phyloP scores from a whole-genome alignment of 2,113 vertebrate species.

The Cyphomyrus discorhynchus region DNA sequence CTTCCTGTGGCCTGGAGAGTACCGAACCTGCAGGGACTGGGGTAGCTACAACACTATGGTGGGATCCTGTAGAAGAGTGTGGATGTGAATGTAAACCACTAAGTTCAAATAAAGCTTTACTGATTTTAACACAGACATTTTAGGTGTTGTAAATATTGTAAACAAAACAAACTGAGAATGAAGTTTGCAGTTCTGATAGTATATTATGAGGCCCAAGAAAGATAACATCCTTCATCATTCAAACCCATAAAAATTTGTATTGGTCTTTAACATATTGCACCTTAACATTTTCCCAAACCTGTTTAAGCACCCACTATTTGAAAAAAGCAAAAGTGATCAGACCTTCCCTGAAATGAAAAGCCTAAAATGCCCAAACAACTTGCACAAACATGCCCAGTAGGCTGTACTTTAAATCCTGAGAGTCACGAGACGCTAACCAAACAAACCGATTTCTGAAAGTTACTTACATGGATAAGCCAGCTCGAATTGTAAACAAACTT shows the following conservation, averaged over 20 bases:
- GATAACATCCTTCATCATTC: neutral
- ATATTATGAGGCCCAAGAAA: neutral
- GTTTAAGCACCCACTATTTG: neutral
- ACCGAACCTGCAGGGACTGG: slow-evolving; percentile 60
- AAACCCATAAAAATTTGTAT: neutral
- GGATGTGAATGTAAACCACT: slow-evolving; percentile 17
- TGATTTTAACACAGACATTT: neutral
- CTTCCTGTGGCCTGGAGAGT: slow-evolving; percentile 59
- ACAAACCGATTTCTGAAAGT: no score
- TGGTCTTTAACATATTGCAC: neutral
- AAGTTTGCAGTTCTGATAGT: no score
- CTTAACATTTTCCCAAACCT: neutral
- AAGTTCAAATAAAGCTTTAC: slow-evolving; percentile 5
- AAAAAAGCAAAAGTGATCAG: neutral
- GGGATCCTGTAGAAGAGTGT: slow-evolving; percentile 64
- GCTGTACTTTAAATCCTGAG: no score
- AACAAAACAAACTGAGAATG: neutral
- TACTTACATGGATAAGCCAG: no score
- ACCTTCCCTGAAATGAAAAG: no score
- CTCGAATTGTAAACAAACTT: no score
- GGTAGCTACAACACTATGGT: slow-evolving; percentile 58
- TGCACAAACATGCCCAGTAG: no score
- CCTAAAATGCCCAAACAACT: no score
- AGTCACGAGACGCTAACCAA: no score
- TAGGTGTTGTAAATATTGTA: neutral